phyloP scores from a whole-genome alignment of 2,113 vertebrate genomes.

The Carassius gibelio region DNA sequence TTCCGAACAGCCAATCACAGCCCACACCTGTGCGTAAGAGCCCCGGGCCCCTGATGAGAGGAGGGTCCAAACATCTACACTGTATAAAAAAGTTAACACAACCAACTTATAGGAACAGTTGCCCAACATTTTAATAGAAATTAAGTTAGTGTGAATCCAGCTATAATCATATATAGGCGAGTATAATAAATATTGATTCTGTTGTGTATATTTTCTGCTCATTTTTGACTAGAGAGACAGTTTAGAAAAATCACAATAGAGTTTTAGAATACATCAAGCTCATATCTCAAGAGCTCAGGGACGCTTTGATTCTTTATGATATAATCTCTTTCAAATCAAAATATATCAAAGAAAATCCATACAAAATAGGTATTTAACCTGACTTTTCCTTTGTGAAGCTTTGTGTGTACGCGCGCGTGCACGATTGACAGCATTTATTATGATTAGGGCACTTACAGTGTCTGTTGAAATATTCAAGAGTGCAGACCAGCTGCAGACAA shows the following conservation, averaged over 20 bases:
- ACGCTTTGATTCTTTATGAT: neutral
- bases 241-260: too few relatives aligned
- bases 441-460: neutral
- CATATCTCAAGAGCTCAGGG: too few relatives aligned
- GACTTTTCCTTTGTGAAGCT: neutral
- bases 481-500: neutral
- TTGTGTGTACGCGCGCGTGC: too few relatives aligned
- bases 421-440: neutral
- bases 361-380: neutral
- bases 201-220: too few relatives aligned
- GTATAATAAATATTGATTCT: too few relatives aligned
- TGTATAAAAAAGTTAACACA: neutral
- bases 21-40: slow-evolving; percentile 42
- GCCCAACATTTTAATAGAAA: neutral
- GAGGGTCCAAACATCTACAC: neutral
- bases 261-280: too few relatives aligned
- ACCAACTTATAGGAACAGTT: neutral
- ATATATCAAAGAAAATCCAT: neutral
- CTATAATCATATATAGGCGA: too few relatives aligned
- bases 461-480: too few relatives aligned
- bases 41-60: neutral
- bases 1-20: slow-evolving; percentile 38
- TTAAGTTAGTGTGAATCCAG: neutral
- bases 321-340: neutral
- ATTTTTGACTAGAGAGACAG: too few relatives aligned